These are phyloP conservation scores for Drosophila leontia DNA, from an alignment of 1,140 invertebrate species.

Conservation along the genomic window DNA sequence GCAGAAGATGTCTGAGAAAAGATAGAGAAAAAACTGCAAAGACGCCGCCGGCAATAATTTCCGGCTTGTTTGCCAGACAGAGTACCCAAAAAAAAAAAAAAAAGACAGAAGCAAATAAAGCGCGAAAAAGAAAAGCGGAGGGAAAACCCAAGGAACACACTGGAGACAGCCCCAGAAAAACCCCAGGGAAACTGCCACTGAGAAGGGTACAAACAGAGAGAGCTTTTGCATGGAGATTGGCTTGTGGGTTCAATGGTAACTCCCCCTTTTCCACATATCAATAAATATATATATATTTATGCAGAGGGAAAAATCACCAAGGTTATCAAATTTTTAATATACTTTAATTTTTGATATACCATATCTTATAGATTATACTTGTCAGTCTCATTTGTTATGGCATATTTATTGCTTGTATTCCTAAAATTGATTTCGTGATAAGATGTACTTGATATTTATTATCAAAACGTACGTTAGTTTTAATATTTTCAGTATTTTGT, in stretches of 20 bases:
- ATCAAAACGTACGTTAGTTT: background rate
- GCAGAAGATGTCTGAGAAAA: conserved; percentile 8
- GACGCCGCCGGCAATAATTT: conserved; percentile 71
- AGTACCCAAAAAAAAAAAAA: conserved; percentile 28
- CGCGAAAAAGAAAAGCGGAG: conserved; percentile 35
- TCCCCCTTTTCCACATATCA: conserved; percentile 2
- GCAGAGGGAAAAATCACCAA: conserved; percentile 11
- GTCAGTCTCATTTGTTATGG: background rate
- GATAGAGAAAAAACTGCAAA: conserved; percentile 41
- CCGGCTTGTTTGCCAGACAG: conserved; percentile 56
- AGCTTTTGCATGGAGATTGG: conserved; percentile 37
- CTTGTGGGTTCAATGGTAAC: conserved; percentile 13
- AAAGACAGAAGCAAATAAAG: conserved; percentile 27
- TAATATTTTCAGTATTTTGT: background rate
- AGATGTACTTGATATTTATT: background rate
- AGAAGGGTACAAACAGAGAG: conserved; percentile 1
- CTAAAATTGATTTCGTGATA: background rate
- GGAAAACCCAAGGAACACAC: conserved; percentile 31
- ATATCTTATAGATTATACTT: background rate
- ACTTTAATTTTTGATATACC: background rate
- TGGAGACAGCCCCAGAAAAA: conserved; percentile 13
- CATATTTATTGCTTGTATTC: background rate
- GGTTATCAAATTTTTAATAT: no score
- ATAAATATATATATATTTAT: background rate
- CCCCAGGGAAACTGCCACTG: conserved; percentile 1